These are phyloP conservation scores for Drymonia ruficornis DNA, from an alignment of 2,888 invertebrate genomes.

Conservation along the genomic window DNA sequence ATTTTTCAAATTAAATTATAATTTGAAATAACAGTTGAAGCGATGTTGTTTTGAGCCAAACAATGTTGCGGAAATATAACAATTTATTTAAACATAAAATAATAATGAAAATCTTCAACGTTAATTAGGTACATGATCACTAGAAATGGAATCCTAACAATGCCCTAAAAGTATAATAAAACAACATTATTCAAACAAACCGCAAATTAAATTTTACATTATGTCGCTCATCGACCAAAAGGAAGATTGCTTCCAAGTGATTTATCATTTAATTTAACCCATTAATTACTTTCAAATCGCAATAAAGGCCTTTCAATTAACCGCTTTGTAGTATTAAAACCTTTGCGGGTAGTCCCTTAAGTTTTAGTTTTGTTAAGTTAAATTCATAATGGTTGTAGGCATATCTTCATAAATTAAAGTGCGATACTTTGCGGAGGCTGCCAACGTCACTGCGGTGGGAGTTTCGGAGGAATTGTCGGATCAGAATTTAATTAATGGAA, in stretches of 20 bases:
- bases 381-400: slow-evolving; percentile 1
- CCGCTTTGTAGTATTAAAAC: slow-evolving; percentile 8
- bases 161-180: background rate
- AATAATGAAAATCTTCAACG: too few species aligned
- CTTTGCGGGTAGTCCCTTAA: slow-evolving; percentile 2
- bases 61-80: too few species aligned
- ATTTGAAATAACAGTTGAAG: too few species aligned
- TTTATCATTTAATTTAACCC: slow-evolving; percentile 12
- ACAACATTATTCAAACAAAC: too few species aligned
- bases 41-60: too few species aligned
- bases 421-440: slow-evolving; percentile 10
- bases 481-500: slow-evolving; percentile 37
- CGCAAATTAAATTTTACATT: background rate
- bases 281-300: slow-evolving; percentile 17
- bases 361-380: slow-evolving; percentile 11
- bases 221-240: background rate
- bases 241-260: slow-evolving; percentile 1
- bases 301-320: slow-evolving; percentile 14
- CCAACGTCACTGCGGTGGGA: slow-evolving; percentile 1
- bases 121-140: too few species aligned
- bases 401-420: slow-evolving; percentile 5
- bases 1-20: too few species aligned
- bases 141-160: background rate
- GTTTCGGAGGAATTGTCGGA: slow-evolving; percentile 23
- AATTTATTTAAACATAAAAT: too few species aligned